Base-by-base conservation (phyloP, 2,888 invertebrate genomes). In the Cetonia aurata region DNA sequence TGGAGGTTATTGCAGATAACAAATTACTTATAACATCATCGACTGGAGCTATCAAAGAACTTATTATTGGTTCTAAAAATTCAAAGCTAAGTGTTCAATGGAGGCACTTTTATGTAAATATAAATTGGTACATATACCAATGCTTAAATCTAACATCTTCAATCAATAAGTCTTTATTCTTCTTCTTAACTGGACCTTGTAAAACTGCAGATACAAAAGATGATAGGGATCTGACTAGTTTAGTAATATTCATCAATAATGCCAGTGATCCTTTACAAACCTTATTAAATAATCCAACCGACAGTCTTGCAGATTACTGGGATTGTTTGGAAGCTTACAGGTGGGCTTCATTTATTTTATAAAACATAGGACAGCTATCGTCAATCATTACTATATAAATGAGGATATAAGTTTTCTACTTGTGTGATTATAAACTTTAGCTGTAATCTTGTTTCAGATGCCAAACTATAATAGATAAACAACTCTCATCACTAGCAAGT, bases 321-420 rank as follows among this genome's bases (percentile, higher is more conserved):
- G 84, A 84, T 72, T 83, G 82, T 72, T 79, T 84, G 25, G 84
- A 84, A 75, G 74, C 79, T 25, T 74, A 83, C 44, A 80, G 83
- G 83, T 83, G 74, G 71, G 60, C 62, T 9, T 4, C 57, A 46
- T 19, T 53, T 53, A 3, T 53, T 1, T 9, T 31, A 19, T 31
- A 12, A 12, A 46, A 46, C 46, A n/a, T n/a, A n/a, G n/a, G n/a
- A n/a, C n/a, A n/a, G n/a, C n/a, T n/a, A n/a, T n/a, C n/a, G n/a
- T n/a, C n/a, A n/a, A n/a, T n/a, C n/a, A n/a, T n/a, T n/a, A n/a
- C n/a, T n/a, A n/a, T n/a, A n/a, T n/a, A n/a, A n/a, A n/a, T n/a
- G n/a, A n/a, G n/a, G n/a, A n/a, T n/a, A n/a, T n/a, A n/a, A n/a
- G n/a, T n/a, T n/a, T n/a, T n/a, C n/a, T n/a, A n/a, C n/a, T n/a